Conservation (phyloP, 2,888 invertebrate genomes). For the Brachypalpus laphriformis region DNA sequence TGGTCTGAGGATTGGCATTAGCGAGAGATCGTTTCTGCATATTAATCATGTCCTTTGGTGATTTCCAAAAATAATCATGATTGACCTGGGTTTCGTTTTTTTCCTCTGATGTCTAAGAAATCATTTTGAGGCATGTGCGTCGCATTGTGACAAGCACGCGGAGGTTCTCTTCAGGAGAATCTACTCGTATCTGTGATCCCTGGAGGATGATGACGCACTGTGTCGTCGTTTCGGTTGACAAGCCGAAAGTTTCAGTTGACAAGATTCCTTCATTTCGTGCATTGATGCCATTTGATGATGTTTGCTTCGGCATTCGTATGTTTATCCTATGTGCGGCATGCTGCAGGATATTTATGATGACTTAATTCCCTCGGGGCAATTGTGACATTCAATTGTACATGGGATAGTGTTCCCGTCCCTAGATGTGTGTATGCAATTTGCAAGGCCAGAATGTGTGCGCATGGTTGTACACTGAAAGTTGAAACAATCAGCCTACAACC, state of each 20-base stretch:
- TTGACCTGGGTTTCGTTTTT: conserved; percentile 57
- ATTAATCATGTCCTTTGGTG: conserved; percentile 64
- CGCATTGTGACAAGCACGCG: conserved; percentile 16
- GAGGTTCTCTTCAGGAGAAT: conserved; percentile 39
- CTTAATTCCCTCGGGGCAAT: conserved; percentile 71
- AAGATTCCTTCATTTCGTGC: conserved; percentile 57
- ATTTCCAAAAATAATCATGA: conserved; percentile 58
- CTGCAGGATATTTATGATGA: conserved; percentile 74
- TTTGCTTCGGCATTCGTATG: conserved; percentile 57
- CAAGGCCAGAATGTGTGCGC: conserved; percentile 6
- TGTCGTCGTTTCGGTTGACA: conserved; percentile 38
- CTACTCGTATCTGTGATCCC: conserved; percentile 36
- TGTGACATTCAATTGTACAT: conserved; percentile 74
- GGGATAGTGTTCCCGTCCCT: conserved; percentile 28
- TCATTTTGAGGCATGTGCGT: conserved; percentile 48
- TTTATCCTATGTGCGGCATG: conserved; percentile 57
- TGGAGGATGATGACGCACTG: conserved; percentile 42
- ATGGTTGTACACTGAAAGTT: conserved; percentile 12
- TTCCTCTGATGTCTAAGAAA: conserved; percentile 62
- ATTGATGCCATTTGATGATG: conserved; percentile 71
- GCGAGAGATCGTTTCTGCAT: conserved; percentile 54
- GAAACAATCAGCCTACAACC: conserved; percentile 58
- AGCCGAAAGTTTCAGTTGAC: conserved; percentile 65
- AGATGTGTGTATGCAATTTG: conserved; percentile 27
- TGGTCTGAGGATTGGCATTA: conserved; percentile 60